These are phyloP conservation scores for Bubalus kerabau DNA, from an alignment of 2,113 vertebrate genomes.

Conservation along the genomic window DNA sequence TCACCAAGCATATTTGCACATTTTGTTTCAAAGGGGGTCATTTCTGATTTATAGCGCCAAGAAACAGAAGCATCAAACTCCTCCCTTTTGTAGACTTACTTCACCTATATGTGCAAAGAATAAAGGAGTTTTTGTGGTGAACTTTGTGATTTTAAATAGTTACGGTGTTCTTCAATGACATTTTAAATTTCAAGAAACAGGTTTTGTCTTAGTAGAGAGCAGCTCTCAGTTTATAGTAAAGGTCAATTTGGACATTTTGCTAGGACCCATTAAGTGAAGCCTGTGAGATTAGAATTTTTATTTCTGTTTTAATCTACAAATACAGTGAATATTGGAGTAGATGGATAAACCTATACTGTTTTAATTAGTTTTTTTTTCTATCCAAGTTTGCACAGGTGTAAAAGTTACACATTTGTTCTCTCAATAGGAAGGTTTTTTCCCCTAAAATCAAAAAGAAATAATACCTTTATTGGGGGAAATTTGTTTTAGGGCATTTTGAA, in stretches of 20 bases:
- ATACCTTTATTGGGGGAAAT: not conserved
- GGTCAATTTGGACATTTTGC: conserved; percentile 15
- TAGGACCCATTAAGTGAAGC: not conserved
- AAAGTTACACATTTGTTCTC: not conserved
- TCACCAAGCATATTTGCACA: not conserved
- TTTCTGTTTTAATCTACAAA: not conserved
- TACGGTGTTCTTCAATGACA: not conserved
- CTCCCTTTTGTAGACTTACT: not conserved
- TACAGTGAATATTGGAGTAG: not conserved
- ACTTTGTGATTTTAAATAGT: not conserved
- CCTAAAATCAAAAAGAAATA: not conserved
- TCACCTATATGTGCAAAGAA: not conserved
- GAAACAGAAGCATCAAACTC: not conserved
- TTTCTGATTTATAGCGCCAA: not conserved
- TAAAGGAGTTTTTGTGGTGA: not conserved
- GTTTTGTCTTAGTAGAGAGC: not conserved
- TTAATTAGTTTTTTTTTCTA: not conserved
- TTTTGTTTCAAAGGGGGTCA: conserved; percentile 5
- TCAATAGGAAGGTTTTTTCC: not conserved
- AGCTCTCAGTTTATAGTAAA: conserved; percentile 1
- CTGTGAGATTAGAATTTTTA: not conserved
- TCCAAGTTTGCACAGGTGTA: not conserved
- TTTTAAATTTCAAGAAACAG: not conserved
- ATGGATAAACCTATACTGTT: not conserved
- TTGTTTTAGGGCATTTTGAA: not conserved